phyloP scores from a whole-genome alignment of 2,888 invertebrate genomes.

The Pegoplata infirma region DNA sequence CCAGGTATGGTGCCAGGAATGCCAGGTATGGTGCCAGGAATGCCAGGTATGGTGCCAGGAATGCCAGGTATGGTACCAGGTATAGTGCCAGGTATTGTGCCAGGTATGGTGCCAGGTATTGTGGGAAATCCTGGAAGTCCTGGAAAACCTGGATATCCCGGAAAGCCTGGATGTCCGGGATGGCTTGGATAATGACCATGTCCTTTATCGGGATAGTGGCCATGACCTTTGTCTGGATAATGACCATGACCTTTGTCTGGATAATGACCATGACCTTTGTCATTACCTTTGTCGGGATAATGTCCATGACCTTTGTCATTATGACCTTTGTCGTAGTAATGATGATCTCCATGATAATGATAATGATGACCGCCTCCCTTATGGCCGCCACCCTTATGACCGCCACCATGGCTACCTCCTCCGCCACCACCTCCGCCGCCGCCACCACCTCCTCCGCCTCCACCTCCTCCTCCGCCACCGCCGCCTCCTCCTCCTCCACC shows the following conservation, averaged over 20 bases:
- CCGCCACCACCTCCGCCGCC: constrained; percentile 8
- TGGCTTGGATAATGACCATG: not conserved
- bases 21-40: too few species aligned
- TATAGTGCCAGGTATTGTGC: too few species aligned
- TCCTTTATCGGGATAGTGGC: not conserved
- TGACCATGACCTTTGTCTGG: not conserved
- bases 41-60: too few species aligned
- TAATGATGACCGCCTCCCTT: not conserved
- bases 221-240: not conserved
- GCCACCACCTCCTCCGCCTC: not conserved
- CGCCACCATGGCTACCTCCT: not conserved
- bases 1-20: too few species aligned
- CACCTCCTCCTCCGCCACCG: not conserved
- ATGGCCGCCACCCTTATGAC: not conserved
- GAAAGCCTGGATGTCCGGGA: not conserved
- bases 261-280: not conserved
- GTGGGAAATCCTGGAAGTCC: too few species aligned
- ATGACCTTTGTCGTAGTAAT: not conserved
- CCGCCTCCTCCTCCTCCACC: constrained; percentile 22
- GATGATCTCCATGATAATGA: constrained; percentile 5
- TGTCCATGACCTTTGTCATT: not conserved
- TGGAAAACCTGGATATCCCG: not conserved
- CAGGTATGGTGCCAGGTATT: too few species aligned
- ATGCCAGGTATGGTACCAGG: too few species aligned
- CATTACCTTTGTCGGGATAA: not conserved